Evolutionary conservation across 2,113 vertebrate genomes (phyloP), one percentile per base, ranked within the genome.

Genomic region (Colistium nudipinnis): DNA sequence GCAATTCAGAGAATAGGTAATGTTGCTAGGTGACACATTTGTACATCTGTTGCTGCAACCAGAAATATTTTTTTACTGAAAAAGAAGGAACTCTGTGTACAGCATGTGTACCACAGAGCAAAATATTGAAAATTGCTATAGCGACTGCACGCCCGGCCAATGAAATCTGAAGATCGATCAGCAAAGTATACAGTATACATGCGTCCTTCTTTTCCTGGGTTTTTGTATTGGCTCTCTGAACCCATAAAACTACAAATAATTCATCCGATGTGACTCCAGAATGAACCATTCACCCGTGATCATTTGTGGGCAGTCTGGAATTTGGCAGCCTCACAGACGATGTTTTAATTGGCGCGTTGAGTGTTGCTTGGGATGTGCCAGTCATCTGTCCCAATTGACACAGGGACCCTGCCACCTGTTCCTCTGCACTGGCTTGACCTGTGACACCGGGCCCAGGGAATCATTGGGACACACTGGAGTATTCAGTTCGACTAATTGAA

Each of bases 1-100:
- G 4, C 48, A 31, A 52, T 67, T 62, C 17, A 0, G n/a, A 20
- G 35, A 30, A 27, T 27, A 53, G 19, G 5, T 57, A 30, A 72
- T 72, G 78, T 84, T 88, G 72, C 67, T 80, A 70, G 62, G 70
- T 86, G 76, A 82, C 65, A 49, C 47, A 35, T 68, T 48, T 38
- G 45, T 28, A 66, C 22, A 80, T 27, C 45, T 56, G 52, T 10
- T 39, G 41, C 48, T 60, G 30, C 55, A 54, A 54, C 24, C 61
- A 68, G 20, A 61, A 60, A 51, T 35, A 2, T n/a, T n/a, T n/a
- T n/a, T n/a, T n/a, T n/a, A 19, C 12, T 33, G 30, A 20, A 36
- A 51, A 45, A 44, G 19, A 53, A 14, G 1, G n/a, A 66, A n/a
- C 48, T 62, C 24, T 56, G 16, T 16, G 10, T 22, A n/a, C 25